phyloP scores from a whole-genome alignment of 2,113 vertebrate genomes.

The Trichechus manatus region DNA sequence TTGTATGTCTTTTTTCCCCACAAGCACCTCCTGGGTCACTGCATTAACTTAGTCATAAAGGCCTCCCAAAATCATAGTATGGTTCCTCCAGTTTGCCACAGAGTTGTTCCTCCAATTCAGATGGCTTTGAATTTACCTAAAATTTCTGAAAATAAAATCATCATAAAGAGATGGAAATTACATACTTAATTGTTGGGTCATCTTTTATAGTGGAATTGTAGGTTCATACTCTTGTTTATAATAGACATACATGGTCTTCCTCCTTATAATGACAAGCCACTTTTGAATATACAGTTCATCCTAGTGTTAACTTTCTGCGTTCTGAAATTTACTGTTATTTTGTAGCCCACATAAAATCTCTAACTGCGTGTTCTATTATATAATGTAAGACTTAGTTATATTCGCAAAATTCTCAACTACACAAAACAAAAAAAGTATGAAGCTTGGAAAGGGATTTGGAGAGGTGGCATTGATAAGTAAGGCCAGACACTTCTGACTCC shows the following conservation, averaged over 20 bases:
- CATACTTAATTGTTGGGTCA: not conserved
- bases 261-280: not conserved
- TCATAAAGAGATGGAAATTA: not conserved
- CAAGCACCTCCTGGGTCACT: not conserved
- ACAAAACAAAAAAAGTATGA: not conserved
- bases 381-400: conserved; percentile 51
- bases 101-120: not conserved
- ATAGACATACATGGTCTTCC: not conserved
- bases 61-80: not conserved
- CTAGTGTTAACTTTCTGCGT: not conserved
- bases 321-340: conserved; percentile 32
- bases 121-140: not conserved
- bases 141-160: conserved; percentile 56
- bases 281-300: not conserved
- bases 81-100: not conserved
- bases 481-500: conserved; percentile 59
- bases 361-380: conserved; percentile 47
- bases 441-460: conserved; percentile 1
- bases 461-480: conserved; percentile 64
- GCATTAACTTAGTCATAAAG: not conserved
- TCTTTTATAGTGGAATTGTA: not conserved
- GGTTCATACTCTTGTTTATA: not conserved
- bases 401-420: conserved; percentile 50
- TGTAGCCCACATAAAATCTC: conserved; percentile 45
- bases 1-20: not conserved